phyloP scores from a whole-genome alignment of 2,797 vertebrate genomes.

The Gymnoscopelus braueri region DNA sequence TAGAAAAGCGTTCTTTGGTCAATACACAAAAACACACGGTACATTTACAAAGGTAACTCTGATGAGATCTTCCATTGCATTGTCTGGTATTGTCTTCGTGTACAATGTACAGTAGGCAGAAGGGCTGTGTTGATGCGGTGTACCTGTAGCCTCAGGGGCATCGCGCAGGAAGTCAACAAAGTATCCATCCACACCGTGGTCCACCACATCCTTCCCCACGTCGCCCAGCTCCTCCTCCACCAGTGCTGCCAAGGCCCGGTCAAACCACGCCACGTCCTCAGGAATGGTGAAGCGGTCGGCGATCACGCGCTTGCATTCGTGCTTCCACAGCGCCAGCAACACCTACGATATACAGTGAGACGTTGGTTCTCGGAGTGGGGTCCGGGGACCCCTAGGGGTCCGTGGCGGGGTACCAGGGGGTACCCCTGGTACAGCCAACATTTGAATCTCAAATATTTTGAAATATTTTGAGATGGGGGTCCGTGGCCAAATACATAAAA shows the following conservation, averaged over 20 bases:
- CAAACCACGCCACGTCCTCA: slow-evolving; percentile 91
- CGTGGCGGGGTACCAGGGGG: no score
- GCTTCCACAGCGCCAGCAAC: slow-evolving; percentile 91
- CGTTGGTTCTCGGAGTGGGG: no score
- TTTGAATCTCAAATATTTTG: no score
- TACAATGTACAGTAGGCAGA: no score
- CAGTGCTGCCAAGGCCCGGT: slow-evolving; percentile 80
- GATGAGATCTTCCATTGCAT: not conserved
- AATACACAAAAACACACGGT: not conserved
- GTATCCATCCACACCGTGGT: slow-evolving; percentile 79
- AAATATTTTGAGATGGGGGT: no score
- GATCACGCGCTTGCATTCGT: slow-evolving; percentile 94
- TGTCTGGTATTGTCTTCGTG: not conserved
- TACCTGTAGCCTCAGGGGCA: slow-evolving; percentile 89
- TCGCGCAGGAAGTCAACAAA: slow-evolving; percentile 96
- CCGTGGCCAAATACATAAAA: no score
- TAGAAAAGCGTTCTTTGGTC: not conserved
- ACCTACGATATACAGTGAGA: slow-evolving; percentile 67
- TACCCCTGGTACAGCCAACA: no score
- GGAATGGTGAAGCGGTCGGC: slow-evolving; percentile 91
- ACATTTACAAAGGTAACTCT: no score
- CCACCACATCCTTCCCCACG: slow-evolving; percentile 70
- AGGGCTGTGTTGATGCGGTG: not conserved
- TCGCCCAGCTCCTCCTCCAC: slow-evolving; percentile 82
- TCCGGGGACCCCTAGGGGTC: no score